These are phyloP conservation scores for Choreutis nemorana DNA, from an alignment of 2,888 invertebrate genomes.

Conservation along the genomic window DNA sequence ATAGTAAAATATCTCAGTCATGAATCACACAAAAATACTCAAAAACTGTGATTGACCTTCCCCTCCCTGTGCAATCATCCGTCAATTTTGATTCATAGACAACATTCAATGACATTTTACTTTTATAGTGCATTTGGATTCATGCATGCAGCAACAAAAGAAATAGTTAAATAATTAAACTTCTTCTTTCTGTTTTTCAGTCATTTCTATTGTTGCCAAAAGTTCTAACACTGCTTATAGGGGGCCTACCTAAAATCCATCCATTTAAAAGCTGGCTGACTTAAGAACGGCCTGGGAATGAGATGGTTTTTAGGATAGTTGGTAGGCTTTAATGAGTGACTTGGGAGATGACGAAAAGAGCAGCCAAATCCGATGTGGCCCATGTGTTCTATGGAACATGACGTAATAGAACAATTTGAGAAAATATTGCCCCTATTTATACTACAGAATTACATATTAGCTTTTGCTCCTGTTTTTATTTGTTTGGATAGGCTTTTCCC, in stretches of 20 bases:
- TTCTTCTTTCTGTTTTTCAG: not conserved
- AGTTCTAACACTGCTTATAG: not conserved
- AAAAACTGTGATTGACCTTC: slow-evolving; percentile 14
- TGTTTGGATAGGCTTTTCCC: too few relatives aligned
- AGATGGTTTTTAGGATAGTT: too few relatives aligned
- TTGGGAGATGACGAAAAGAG: too few relatives aligned
- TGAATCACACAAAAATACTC: slow-evolving; percentile 34
- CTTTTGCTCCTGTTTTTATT: too few relatives aligned
- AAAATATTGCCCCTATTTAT: too few relatives aligned
- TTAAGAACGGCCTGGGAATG: too few relatives aligned
- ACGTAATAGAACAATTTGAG: too few relatives aligned
- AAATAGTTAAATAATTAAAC: slow-evolving; percentile 5
- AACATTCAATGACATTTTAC: slow-evolving; percentile 12
- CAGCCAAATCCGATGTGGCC: too few relatives aligned
- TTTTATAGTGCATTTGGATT: slow-evolving; percentile 10
- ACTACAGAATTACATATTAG: too few relatives aligned
- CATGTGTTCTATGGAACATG: too few relatives aligned
- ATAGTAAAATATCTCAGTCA: slow-evolving; percentile 22
- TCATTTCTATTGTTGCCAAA: not conserved
- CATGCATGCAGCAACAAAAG: slow-evolving; percentile 6
- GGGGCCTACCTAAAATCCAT: not conserved
- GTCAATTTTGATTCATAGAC: slow-evolving; percentile 5
- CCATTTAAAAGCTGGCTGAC: not conserved
- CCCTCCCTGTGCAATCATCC: slow-evolving; percentile 24
- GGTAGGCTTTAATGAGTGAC: too few relatives aligned